phyloP scores from a whole-genome alignment of 2,888 invertebrate genomes.

The Pachycephus smyrnensis region DNA sequence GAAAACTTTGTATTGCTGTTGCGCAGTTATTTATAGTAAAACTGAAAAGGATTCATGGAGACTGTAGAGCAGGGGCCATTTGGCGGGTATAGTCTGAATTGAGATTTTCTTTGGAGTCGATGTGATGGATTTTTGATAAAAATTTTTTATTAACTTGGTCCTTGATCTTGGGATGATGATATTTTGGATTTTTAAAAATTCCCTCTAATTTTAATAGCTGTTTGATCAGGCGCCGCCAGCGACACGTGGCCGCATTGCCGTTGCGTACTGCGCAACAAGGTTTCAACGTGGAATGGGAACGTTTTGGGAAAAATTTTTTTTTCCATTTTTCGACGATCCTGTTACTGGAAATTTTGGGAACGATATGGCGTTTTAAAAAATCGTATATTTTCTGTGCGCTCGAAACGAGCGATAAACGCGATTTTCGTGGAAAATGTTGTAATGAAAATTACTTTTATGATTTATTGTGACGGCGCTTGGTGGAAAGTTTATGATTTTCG shows the following conservation, averaged over 20 bases:
- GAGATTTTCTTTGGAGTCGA: neutral
- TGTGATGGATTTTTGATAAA: neutral
- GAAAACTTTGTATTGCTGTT: neutral
- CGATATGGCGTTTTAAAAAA: neutral
- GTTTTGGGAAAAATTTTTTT: neutral
- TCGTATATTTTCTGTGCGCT: neutral
- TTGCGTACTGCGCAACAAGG: neutral
- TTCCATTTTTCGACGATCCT: neutral
- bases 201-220: neutral
- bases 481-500: neutral
- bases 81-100: neutral
- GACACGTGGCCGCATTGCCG: neutral
- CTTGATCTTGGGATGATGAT: neutral
- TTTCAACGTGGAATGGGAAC: neutral
- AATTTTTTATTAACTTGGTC: too few species aligned
- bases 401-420: neutral
- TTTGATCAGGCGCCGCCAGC: neutral
- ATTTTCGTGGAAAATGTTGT: neutral
- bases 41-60: neutral
- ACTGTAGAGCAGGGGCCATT: neutral
- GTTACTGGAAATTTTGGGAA: neutral
- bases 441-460: conserved; percentile 9
- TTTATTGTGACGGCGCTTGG: conserved; percentile 6
- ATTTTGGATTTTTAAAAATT: neutral
- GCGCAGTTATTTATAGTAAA: neutral